Conservation (phyloP, 2,113 vertebrate species). For the Mus musculus region GRCm39 chr10:55491001-55491500, state of each 20-base stretch:
- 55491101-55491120: background rate
- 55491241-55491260: conserved; percentile 44
- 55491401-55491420: no score
- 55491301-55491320: background rate
- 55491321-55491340: background rate
- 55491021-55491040: background rate
- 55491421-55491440: no score
- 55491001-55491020: background rate
- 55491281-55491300: background rate
- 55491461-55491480: no score
- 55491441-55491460: no score
- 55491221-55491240: conserved; percentile 31
- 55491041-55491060: background rate
- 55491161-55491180: background rate
- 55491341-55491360: rapidly evolving
- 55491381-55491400: no score
- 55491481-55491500: no score
- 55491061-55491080: background rate
- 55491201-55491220: background rate
- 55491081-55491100: background rate
- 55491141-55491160: background rate
- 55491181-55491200: background rate
- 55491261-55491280: background rate
- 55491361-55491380: no score
- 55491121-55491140: background rate